Base-by-base conservation (phyloP, 2,888 invertebrate species). In the Xanthia togata region DNA sequence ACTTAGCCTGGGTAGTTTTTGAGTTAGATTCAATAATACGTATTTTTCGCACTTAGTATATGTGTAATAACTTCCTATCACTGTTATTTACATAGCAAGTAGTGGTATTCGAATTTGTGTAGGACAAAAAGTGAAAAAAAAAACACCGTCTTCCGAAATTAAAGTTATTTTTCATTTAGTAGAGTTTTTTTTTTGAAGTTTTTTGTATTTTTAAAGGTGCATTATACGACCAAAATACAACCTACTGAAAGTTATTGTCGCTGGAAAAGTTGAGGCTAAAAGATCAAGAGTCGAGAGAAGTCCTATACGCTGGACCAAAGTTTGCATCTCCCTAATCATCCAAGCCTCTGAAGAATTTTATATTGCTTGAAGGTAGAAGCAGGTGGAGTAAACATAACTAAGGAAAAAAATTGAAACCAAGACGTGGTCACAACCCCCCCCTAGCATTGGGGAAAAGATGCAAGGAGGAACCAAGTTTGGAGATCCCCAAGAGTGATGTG, bases 401-500 rank as follows among this genome's bases (percentile, higher is more conserved):
- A 1, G 17, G 8, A 5, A n/a, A 50, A 26, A 41, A 8, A 9
- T 5, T 8, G 4, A 38, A 26, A 53, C 41, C 14, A 41, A 35
- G 11, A 41, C 26, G 12, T 69, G 9, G 31, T 41, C n/a, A 35
- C 9, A 62, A 38, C 59, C 17, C 55, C n/a, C n/a, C 31, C 31
- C 12, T 60, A 38, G 12, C 12, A 26, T 38, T 14, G 14, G 8
- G 0, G 31, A 65, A 44, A 47, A 4, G n/a, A 23, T 26, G 6
- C 23, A 38, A 73, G 9, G 0, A 41, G n/a, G 12, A 50, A 55
- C 17, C 23, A 64, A 63, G n/a, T 12, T 59, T 23, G 26, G 17
- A 81, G 23, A 41, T 57, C 26, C n/a, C 6, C 76, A 76, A 41
- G 20, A 53, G 17, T 60, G 8, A 20, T 47, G 23, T 53, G n/a